These are phyloP conservation scores for Calephelis perditalis DNA, from an alignment of 2,888 invertebrate genomes.

Conservation along the genomic window DNA sequence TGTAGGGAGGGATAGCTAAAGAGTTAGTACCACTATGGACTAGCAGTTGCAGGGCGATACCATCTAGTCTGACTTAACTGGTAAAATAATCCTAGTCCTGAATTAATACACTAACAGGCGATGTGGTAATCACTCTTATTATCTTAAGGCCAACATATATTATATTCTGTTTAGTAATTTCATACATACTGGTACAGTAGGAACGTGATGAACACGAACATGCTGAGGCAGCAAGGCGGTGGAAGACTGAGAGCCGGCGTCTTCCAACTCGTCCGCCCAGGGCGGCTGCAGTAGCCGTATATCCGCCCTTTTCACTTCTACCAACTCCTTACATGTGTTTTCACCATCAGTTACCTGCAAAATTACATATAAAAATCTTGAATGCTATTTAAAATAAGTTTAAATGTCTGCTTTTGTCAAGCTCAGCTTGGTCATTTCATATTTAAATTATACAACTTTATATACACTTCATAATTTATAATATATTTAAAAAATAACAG, in stretches of 20 bases:
- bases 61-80: no score
- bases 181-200: conserved; percentile 48
- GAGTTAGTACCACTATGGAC: no score
- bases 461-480: no score
- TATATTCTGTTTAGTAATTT: neutral
- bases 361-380: neutral
- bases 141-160: neutral
- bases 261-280: conserved; percentile 97
- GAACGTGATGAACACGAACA: conserved; percentile 46
- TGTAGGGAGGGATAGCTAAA: no score
- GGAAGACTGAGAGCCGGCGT: conserved; percentile 65
- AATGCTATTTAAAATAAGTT: neutral
- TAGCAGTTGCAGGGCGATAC: no score
- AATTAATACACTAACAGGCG: no score
- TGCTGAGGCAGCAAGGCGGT: conserved; percentile 54
- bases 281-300: conserved; percentile 94
- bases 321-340: conserved; percentile 54
- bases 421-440: no score
- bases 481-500: no score
- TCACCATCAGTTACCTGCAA: conserved; percentile 79
- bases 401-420: no score
- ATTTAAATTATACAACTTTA: no score
- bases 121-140: no score
- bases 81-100: no score
- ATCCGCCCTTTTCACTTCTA: conserved; percentile 92